Conservation (phyloP, 2,113 vertebrate genomes). For the Melanocharis versteri region DNA sequence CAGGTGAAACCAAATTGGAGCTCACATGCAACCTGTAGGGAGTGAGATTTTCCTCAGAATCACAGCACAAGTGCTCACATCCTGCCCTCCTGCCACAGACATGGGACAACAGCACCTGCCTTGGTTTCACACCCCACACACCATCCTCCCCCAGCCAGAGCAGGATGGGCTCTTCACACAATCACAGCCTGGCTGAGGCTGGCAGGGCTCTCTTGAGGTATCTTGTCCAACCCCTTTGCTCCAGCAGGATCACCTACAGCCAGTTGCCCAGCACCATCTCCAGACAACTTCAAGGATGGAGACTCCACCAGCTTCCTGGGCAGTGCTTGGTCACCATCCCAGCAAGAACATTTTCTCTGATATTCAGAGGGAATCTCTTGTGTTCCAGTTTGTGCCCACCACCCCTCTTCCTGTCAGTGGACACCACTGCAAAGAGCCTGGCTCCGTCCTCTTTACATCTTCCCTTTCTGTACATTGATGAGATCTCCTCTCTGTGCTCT, state of each 20-base stretch:
- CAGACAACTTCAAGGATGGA: not conserved
- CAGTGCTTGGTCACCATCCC: not conserved
- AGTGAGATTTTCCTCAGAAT: not conserved
- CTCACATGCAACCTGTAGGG: not conserved
- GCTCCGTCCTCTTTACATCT: not conserved
- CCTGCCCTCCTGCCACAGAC: not conserved
- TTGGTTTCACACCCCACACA: not conserved
- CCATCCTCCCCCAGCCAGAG: not conserved
- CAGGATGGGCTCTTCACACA: not conserved
- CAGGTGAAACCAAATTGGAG: not conserved
- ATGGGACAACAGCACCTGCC: not conserved
- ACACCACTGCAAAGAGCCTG: not conserved
- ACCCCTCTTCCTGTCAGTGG: not conserved
- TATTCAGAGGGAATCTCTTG: not conserved
- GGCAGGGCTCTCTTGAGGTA: not conserved
- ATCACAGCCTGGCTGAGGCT: not conserved
- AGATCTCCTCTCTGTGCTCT: not conserved
- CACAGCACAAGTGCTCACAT: not conserved
- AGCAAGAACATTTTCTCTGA: not conserved
- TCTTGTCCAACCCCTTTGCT: not conserved
- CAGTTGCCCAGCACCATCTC: not conserved
- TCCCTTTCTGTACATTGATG: not conserved
- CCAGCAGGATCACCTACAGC: not conserved
- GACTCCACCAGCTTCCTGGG: not conserved
- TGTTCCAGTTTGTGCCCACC: not conserved